Percentiles rank a stretch among this genome's conserved stretches.
Evolutionary conservation across 1,140 invertebrate species (phyloP).

Genomic region (Amphibalanus amphitrite): DNA sequence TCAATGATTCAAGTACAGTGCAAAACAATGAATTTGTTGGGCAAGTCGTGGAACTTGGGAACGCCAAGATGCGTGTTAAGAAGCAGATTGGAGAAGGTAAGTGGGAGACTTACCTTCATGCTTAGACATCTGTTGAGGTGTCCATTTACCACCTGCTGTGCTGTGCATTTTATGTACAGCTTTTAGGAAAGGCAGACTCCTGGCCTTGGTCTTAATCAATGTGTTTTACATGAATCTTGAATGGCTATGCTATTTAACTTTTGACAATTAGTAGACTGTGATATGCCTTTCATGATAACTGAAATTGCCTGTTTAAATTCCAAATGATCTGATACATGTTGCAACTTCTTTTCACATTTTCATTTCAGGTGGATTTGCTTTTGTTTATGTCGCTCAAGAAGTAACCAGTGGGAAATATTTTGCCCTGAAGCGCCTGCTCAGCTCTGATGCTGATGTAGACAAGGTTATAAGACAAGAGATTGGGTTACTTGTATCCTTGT

Average conservation of each 20-base stretch:
- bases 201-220: no score
- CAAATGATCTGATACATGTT: no score
- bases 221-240: no score
- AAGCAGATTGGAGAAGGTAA: conserved; percentile 85
- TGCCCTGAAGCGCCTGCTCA: conserved; percentile 23
- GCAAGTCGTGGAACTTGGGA: conserved; percentile 70
- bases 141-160: no score
- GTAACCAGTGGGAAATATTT: conserved; percentile 28
- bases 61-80: conserved; percentile 70
- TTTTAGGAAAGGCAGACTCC: no score
- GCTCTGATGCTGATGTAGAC: conserved; percentile 1
- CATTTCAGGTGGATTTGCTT: conserved; percentile 32
- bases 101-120: conserved; percentile 13
- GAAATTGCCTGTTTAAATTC: no score
- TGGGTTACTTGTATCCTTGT: not conserved
- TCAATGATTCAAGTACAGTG: conserved; percentile 70
- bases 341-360: conserved; percentile 7
- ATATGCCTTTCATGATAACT: no score
- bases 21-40: conserved; percentile 71
- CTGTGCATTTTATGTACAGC: no score
- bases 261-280: no score
- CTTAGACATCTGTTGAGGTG: no score
- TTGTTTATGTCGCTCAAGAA: conserved; percentile 34
- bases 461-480: not conserved
- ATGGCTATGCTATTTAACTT: no score